A percentile compares a stretch with the other conserved stretches of the same genome.
phyloP scores from a whole-genome alignment of 2,888 invertebrate species.

The Drosophila bunnanda region DNA sequence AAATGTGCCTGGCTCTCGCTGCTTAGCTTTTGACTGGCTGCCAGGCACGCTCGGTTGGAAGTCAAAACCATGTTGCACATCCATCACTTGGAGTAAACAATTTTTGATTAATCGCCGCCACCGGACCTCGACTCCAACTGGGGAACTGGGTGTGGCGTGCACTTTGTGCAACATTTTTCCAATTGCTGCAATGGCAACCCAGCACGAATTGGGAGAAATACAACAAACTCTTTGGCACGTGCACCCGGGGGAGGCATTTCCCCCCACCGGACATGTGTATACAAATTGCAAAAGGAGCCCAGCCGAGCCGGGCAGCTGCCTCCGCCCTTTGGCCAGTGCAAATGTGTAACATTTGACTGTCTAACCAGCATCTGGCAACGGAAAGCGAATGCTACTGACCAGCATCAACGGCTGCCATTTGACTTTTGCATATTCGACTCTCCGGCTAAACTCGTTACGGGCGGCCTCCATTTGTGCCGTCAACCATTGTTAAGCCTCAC shows the following conservation, averaged over 20 bases:
- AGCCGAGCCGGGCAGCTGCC: slow-evolving; percentile 42
- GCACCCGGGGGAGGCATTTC: slow-evolving; percentile 43
- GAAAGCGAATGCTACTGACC: slow-evolving; percentile 17
- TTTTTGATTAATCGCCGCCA: slow-evolving; percentile 79
- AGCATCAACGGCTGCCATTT: slow-evolving; percentile 58
- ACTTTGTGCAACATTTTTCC: slow-evolving; percentile 75
- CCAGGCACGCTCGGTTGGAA: slow-evolving; percentile 62
- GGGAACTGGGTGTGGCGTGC: slow-evolving; percentile 47
- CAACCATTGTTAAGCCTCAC: slow-evolving; percentile 77
- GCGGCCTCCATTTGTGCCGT: slow-evolving; percentile 69
- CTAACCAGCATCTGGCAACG: slow-evolving; percentile 18
- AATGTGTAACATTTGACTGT: slow-evolving; percentile 76
- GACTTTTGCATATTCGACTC: slow-evolving; percentile 81
- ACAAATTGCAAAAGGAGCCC: slow-evolving; percentile 67
- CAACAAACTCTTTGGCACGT: slow-evolving; percentile 62
- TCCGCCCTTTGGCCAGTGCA: slow-evolving; percentile 40
- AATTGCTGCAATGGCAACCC: slow-evolving; percentile 64
- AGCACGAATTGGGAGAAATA: slow-evolving; percentile 9
- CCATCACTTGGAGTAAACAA: slow-evolving; percentile 80
- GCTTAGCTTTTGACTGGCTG: slow-evolving; percentile 60
- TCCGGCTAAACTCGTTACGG: slow-evolving; percentile 39
- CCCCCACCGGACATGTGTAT: slow-evolving; percentile 55
- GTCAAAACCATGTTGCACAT: slow-evolving; percentile 78
- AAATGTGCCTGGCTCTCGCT: slow-evolving; percentile 48
- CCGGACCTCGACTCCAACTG: slow-evolving; percentile 35